Conservation (phyloP, 2,888 invertebrate species). For the Caenorhabditis virilis region DNA sequence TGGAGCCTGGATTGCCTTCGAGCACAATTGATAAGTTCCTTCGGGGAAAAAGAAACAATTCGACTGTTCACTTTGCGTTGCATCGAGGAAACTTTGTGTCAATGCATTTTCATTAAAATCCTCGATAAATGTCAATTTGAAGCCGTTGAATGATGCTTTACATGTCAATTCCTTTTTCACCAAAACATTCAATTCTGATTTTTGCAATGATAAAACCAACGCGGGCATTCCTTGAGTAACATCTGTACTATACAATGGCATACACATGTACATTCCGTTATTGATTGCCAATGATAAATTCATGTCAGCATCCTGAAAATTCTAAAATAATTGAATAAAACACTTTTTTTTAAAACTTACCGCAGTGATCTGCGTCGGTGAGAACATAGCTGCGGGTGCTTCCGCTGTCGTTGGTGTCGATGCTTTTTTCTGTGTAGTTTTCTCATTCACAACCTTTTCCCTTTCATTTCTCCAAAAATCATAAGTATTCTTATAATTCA, state of each 20-base stretch:
- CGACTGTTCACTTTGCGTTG: constrained; percentile 66
- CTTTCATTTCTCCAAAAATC: constrained; percentile 96
- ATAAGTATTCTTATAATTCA: constrained; percentile 98
- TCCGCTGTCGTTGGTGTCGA: constrained; percentile 9
- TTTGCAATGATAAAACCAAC: constrained; percentile 89
- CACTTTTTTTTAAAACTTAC: not conserved
- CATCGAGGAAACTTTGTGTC: constrained; percentile 47
- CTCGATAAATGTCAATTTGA: constrained; percentile 92
- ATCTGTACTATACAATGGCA: constrained; percentile 60
- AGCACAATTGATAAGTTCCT: constrained; percentile 96
- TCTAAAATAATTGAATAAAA: not conserved
- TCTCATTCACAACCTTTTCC: constrained; percentile 19
- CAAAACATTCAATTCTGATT: constrained; percentile 80
- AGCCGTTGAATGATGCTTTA: constrained; percentile 79
- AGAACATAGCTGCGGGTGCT: constrained; percentile 20
- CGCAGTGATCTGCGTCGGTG: constrained; percentile 30
- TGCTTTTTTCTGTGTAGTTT: constrained; percentile 7
- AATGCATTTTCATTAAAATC: constrained; percentile 74
- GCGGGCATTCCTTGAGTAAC: constrained; percentile 72
- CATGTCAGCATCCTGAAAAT: constrained; percentile 51
- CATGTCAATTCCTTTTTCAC: constrained; percentile 78
- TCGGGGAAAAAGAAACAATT: constrained; percentile 90
- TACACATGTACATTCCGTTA: constrained; percentile 66
- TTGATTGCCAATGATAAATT: constrained; percentile 63
- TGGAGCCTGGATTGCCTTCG: constrained; percentile 68